These are phyloP conservation scores for Herpetotheres cachinnans DNA, from an alignment of 2,113 vertebrate species.

Conservation along the genomic window DNA sequence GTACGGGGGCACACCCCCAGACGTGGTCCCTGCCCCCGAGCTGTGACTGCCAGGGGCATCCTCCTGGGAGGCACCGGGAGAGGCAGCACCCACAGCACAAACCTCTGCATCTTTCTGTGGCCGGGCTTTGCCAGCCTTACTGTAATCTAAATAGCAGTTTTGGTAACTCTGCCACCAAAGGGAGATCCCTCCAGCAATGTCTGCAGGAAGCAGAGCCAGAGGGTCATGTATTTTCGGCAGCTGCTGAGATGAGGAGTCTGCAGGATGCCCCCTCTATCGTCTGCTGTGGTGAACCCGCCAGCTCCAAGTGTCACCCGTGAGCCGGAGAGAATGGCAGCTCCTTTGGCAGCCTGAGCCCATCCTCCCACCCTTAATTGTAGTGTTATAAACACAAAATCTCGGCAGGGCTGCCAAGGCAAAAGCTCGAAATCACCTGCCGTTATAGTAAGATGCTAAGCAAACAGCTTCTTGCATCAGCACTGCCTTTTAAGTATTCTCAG, in stretches of 20 bases:
- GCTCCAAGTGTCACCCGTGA: neutral
- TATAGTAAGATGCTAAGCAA: neutral
- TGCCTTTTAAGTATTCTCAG: neutral
- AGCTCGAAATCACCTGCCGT: neutral
- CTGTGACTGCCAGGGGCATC: neutral
- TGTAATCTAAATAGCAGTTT: neutral
- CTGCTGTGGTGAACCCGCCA: rapidly evolving
- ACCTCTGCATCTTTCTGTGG: neutral
- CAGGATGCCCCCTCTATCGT: neutral
- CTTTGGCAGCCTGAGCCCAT: neutral
- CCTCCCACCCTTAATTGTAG: neutral
- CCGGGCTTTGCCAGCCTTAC: neutral
- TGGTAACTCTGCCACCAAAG: neutral
- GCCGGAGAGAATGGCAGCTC: neutral
- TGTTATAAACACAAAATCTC: neutral
- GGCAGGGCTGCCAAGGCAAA: neutral
- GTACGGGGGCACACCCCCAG: neutral
- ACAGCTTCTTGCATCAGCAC: neutral
- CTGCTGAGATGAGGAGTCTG: neutral
- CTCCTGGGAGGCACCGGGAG: neutral
- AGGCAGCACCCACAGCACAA: neutral
- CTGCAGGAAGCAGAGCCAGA: neutral
- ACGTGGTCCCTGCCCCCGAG: neutral
- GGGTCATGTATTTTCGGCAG: neutral
- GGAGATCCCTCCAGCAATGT: neutral